phyloP scores from a whole-genome alignment of 2,113 vertebrate genomes.

The Ophthalmolycus amberensis region DNA sequence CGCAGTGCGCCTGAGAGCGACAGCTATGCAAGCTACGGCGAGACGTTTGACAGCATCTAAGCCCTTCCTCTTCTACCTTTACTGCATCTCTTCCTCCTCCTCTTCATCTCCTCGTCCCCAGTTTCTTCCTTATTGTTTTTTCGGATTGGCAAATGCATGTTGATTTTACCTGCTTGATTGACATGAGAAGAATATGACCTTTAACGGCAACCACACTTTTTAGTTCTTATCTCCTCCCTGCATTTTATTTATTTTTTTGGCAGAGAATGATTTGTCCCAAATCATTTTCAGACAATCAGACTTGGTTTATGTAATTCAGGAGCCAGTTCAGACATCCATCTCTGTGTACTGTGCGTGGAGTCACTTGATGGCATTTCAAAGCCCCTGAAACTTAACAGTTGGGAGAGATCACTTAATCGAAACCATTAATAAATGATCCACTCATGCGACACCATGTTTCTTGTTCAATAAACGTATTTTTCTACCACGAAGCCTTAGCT shows the following conservation, averaged over 20 bases:
- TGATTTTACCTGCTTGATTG: conserved; percentile 79
- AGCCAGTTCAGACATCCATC: conserved; percentile 44
- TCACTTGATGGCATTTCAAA: conserved; percentile 52
- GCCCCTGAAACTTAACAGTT: conserved; percentile 37
- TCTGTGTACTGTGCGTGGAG: conserved; percentile 59
- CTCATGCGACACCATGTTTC: conserved; percentile 79
- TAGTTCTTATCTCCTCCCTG: conserved; percentile 5
- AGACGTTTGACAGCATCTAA: conserved; percentile 84
- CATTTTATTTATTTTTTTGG: conserved; percentile 56
- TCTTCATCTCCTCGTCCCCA: conserved; percentile 20
- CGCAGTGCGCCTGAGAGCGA: conserved; percentile 85
- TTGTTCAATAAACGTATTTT: conserved; percentile 95
- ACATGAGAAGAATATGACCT: conserved; percentile 60
- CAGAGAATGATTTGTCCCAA: conserved; percentile 75
- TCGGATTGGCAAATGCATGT: conserved; percentile 83
- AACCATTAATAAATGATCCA: conserved; percentile 78
- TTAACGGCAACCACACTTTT: conserved; percentile 66
- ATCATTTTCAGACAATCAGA: conserved; percentile 63
- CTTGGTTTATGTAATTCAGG: conserved; percentile 55
- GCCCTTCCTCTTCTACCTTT: conserved; percentile 22
- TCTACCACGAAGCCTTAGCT: conserved; percentile 86
- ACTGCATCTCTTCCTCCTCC: conserved; percentile 26
- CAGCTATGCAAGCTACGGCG: conserved; percentile 85
- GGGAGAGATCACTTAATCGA: conserved; percentile 56
- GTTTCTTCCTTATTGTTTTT: conserved; percentile 43